phyloP scores from a whole-genome alignment of 2,888 invertebrate genomes.

The Scaeva pyrastri region DNA sequence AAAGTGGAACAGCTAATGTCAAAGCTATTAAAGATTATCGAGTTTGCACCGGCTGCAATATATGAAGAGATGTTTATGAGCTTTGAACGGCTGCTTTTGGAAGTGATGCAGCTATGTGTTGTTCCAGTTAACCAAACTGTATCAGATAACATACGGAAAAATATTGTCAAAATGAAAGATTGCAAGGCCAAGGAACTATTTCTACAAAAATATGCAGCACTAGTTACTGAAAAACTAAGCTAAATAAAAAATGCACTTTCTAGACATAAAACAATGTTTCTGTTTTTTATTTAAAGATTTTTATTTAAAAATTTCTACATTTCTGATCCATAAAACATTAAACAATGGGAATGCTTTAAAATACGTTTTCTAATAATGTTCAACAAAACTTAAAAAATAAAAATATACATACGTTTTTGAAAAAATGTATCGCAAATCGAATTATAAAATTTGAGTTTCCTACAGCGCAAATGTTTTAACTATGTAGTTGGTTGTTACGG shows the following conservation, averaged over 20 bases:
- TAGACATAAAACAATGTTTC: neutral
- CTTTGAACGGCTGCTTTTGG: slow-evolving; percentile 78
- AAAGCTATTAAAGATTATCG: slow-evolving; percentile 79
- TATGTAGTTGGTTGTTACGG: too few species aligned
- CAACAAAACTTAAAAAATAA: too few species aligned
- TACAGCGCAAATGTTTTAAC: too few species aligned
- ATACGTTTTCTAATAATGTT: too few species aligned
- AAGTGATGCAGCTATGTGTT: slow-evolving; percentile 77
- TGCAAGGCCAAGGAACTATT: slow-evolving; percentile 79
- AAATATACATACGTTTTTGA: too few species aligned
- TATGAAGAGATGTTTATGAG: slow-evolving; percentile 79
- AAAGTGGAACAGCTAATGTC: slow-evolving; percentile 78
- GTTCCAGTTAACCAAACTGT: slow-evolving; percentile 76
- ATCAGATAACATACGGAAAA: slow-evolving; percentile 76
- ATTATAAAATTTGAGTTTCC: too few species aligned
- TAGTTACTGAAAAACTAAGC: slow-evolving; percentile 72
- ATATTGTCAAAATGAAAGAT: slow-evolving; percentile 77
- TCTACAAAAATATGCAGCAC: slow-evolving; percentile 77
- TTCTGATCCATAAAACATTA: too few species aligned
- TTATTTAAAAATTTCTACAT: too few species aligned
- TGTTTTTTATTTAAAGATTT: neutral
- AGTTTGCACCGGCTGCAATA: slow-evolving; percentile 77
- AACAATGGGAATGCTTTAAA: too few species aligned
- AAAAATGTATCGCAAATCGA: too few species aligned
- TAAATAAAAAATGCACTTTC: slow-evolving; percentile 52